Percentiles rank a stretch among this genome's conserved stretches.
Conservation (phyloP, 1,140 invertebrate species). For the Platyscapa corneri region DNA sequence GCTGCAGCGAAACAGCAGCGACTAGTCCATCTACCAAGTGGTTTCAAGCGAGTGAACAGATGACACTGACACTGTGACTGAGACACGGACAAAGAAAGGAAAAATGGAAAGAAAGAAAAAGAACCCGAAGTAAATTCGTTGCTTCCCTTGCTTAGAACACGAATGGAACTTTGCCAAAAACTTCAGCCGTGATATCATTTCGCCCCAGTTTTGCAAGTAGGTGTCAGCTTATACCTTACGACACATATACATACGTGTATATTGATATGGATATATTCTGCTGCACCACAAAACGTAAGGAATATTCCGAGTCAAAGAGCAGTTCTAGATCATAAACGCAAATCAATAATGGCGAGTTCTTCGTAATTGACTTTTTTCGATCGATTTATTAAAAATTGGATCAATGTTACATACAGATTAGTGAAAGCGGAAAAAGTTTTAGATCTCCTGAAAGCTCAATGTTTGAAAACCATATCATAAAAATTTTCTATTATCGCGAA, state of each 20-base stretch:
- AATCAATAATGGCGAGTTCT: no score
- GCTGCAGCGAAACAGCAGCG: background rate
- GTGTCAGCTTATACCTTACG: constrained; percentile 54
- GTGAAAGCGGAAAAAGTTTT: no score
- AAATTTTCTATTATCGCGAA: no score
- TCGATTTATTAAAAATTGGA: no score
- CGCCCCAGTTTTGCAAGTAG: constrained; percentile 59
- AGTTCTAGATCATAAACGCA: no score
- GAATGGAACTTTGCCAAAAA: constrained; percentile 59
- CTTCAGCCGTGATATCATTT: constrained; percentile 54
- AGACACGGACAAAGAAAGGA: background rate
- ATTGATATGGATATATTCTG: no score
- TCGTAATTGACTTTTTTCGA: no score
- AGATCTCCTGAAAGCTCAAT: no score
- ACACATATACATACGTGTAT: background rate
- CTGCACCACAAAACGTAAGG: no score
- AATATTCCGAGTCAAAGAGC: no score
- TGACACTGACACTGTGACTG: background rate
- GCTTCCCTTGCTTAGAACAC: constrained; percentile 6
- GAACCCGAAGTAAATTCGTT: constrained; percentile 33
- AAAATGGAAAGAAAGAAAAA: background rate
- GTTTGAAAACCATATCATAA: no score
- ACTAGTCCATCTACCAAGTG: constrained; percentile 12
- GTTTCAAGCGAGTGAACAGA: background rate
- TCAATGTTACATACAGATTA: no score